Percentiles rank a stretch among this genome's conserved stretches.
Evolutionary conservation across 2,113 vertebrate genomes (phyloP).

Genomic region (Cromileptes altivelis): DNA sequence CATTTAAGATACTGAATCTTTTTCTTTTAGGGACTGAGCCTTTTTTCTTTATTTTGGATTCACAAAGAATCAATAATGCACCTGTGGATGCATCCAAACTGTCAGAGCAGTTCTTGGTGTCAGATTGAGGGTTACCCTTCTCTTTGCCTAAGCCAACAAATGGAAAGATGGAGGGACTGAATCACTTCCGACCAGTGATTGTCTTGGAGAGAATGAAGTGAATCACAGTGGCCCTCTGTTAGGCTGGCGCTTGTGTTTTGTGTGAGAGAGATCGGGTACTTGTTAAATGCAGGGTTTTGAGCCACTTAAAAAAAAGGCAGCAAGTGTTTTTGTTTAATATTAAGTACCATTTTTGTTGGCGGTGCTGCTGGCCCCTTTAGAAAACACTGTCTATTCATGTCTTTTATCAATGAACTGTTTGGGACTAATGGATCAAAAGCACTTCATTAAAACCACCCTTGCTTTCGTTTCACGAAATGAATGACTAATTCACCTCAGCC

Average conservation of each 20-base stretch:
- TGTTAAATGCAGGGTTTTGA: background rate
- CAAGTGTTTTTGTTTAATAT: background rate
- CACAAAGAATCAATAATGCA: background rate
- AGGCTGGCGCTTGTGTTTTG: background rate
- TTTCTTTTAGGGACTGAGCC: too few relatives aligned
- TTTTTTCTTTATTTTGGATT: slow-evolving; percentile 1
- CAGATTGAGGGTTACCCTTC: background rate
- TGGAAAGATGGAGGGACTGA: slow-evolving; percentile 23
- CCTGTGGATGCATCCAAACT: background rate
- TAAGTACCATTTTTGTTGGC: background rate
- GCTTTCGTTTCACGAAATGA: background rate
- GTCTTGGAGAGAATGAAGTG: background rate
- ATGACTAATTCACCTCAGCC: background rate
- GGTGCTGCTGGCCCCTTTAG: too few relatives aligned
- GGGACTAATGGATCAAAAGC: background rate
- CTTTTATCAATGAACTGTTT: background rate
- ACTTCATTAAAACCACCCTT: background rate
- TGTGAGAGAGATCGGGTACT: background rate
- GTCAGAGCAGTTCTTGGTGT: background rate
- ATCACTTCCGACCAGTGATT: slow-evolving; percentile 33
- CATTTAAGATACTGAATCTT: background rate
- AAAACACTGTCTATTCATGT: background rate
- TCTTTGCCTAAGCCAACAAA: background rate
- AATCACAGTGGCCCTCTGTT: background rate
- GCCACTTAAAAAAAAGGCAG: background rate